A percentile compares a stretch with the other conserved stretches of the same genome.
These are phyloP conservation scores for Trachurus trachurus DNA, from an alignment of 2,797 vertebrate species.

Conservation along the genomic window DNA sequence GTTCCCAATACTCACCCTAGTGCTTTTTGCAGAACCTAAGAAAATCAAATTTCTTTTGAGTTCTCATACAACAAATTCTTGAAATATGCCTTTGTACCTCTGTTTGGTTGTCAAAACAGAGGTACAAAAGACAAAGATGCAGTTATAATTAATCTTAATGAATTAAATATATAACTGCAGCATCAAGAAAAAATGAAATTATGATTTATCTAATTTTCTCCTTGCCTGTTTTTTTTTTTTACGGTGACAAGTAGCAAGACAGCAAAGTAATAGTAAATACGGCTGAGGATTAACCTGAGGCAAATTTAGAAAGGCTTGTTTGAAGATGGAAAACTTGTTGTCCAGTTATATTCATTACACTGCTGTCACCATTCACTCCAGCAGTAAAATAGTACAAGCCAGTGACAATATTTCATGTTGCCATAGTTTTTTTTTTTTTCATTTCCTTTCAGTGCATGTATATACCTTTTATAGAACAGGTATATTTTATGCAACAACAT, in stretches of 20 bases:
- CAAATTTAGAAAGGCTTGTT: slow-evolving; percentile 3
- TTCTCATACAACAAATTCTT: slow-evolving; percentile 36
- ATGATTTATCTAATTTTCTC: neutral
- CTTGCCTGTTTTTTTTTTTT: neutral
- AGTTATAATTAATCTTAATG: slow-evolving; percentile 34
- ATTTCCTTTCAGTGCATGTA: neutral
- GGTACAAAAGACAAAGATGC: slow-evolving; percentile 23
- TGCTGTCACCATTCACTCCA: neutral
- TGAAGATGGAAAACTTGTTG: neutral
- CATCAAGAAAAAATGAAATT: slow-evolving; percentile 13
- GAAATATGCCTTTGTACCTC: slow-evolving; percentile 33
- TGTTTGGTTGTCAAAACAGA: slow-evolving; percentile 13
- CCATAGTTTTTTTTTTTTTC: neutral
- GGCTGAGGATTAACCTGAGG: neutral
- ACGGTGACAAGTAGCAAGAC: slow-evolving; percentile 11
- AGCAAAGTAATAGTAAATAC: neutral
- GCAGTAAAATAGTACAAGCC: neutral
- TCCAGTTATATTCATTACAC: neutral
- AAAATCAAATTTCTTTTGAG: slow-evolving; percentile 40
- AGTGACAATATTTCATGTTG: neutral
- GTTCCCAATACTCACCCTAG: slow-evolving; percentile 18
- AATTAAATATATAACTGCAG: slow-evolving; percentile 8
- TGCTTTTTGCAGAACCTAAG: slow-evolving; percentile 26
- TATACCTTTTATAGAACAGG: neutral
- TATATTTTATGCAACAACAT: neutral